Evolutionary conservation across 1,140 invertebrate species (phyloP).

Genomic region (Drosophila santomea): DNA sequence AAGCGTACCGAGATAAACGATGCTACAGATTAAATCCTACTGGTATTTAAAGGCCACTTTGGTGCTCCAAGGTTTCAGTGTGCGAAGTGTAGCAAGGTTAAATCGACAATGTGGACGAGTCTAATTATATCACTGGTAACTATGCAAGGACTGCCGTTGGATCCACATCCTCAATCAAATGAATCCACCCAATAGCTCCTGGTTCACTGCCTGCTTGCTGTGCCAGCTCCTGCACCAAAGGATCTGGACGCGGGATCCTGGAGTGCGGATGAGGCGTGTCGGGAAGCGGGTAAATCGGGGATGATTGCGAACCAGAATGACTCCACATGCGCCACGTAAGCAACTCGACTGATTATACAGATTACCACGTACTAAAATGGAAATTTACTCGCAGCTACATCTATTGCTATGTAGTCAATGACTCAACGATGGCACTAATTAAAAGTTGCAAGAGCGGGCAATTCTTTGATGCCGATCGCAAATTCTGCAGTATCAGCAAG

Average conservation of each 20-base stretch:
- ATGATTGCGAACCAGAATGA: constrained; percentile 39
- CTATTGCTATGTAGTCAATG: constrained; percentile 4
- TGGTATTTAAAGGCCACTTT: constrained; percentile 23
- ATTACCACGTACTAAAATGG: not conserved
- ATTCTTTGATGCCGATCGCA: constrained; percentile 6
- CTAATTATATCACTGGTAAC: constrained; percentile 30
- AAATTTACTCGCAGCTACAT: constrained; percentile 13
- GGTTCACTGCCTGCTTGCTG: constrained; percentile 7
- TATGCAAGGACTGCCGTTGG: not conserved
- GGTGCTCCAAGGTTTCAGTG: constrained; percentile 34
- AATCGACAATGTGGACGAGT: constrained; percentile 22
- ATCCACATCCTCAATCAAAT: not conserved
- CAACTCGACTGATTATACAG: too few species aligned
- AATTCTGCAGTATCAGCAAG: constrained; percentile 6
- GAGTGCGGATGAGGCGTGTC: constrained; percentile 27
- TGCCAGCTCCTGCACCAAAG: constrained; percentile 1
- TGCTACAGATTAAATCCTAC: constrained; percentile 22
- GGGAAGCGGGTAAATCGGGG: not conserved
- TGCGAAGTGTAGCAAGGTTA: constrained; percentile 19
- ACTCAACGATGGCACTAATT: not conserved
- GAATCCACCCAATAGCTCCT: constrained; percentile 1
- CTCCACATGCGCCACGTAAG: constrained; percentile 43
- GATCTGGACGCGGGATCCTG: constrained; percentile 3
- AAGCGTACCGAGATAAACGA: constrained; percentile 20
- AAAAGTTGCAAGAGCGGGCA: constrained; percentile 10